A percentile compares a stretch with the other conserved stretches of the same genome.
Conservation (phyloP, 1,140 invertebrate species). For the Drosophila tsacasi region DNA sequence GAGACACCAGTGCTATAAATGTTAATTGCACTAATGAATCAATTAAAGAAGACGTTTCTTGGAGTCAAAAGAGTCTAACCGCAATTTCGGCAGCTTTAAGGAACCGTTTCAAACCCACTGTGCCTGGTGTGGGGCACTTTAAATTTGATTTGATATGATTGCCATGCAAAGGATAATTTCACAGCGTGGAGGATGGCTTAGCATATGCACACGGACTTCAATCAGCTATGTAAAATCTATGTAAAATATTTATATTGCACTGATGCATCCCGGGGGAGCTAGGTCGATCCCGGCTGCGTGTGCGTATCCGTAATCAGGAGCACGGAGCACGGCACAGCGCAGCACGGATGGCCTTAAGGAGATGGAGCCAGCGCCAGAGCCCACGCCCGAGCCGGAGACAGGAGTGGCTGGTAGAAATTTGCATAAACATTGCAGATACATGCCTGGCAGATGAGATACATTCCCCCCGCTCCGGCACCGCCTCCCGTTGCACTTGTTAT, state of each 20-base stretch:
- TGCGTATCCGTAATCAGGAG: constrained; percentile 64
- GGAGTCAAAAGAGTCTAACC: neutral
- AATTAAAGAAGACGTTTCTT: neutral
- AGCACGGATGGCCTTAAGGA: constrained; percentile 37
- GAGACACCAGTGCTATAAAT: neutral
- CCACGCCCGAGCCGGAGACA: neutral
- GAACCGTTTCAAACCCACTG: constrained; percentile 18
- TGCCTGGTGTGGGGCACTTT: constrained; percentile 43
- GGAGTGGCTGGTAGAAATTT: constrained; percentile 57
- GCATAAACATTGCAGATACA: constrained; percentile 71
- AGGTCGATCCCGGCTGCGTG: constrained; percentile 37
- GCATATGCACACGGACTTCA: constrained; percentile 75
- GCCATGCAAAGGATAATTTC: constrained; percentile 61
- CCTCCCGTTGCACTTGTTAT: constrained; percentile 61
- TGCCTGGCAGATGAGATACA: constrained; percentile 38
- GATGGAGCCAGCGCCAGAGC: neutral
- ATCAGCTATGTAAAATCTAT: constrained; percentile 83
- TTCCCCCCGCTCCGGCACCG: neutral
- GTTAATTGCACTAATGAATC: neutral
- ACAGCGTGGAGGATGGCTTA: constrained; percentile 43
- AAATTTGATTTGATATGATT: constrained; percentile 78
- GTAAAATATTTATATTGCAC: constrained; percentile 80
- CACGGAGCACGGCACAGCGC: constrained; percentile 16
- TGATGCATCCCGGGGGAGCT: constrained; percentile 63
- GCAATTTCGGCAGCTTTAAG: neutral